Conservation (phyloP, 37 sponge, comb jelly and placozoan genomes). For the Halichondria panicea region DNA sequence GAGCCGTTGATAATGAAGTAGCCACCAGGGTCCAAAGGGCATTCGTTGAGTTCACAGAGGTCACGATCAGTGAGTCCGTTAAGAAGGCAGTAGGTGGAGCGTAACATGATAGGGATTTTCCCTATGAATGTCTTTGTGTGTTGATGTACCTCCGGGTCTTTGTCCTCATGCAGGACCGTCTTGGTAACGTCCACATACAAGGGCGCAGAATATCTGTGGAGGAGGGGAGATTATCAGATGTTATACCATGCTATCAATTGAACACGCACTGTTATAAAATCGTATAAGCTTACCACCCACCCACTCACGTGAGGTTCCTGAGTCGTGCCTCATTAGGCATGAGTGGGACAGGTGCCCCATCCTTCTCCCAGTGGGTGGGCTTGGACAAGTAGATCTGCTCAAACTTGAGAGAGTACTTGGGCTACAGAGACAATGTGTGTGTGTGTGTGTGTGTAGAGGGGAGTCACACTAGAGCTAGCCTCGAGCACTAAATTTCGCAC, state of each 20-base stretch:
- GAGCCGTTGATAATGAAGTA: constrained; percentile 99
- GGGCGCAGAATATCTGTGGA: constrained; percentile 85
- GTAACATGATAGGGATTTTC: constrained; percentile 99
- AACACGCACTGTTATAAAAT: too few relatives aligned
- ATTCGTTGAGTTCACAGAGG: constrained; percentile 98
- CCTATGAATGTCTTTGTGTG: constrained; percentile 95
- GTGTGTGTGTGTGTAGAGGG: too few relatives aligned
- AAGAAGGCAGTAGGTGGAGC: constrained; percentile 97
- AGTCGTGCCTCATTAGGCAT: constrained; percentile 99
- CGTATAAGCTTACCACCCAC: too few relatives aligned
- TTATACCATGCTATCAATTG: too few relatives aligned
- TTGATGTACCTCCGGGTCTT: constrained; percentile 60
- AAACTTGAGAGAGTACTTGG: constrained; percentile 96
- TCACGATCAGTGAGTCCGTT: constrained; percentile 93
- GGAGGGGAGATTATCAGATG: not conserved
- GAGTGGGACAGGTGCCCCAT: constrained; percentile 90
- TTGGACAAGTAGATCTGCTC: constrained; percentile 99
- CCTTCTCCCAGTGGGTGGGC: constrained; percentile 99
- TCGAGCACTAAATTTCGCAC: too few relatives aligned
- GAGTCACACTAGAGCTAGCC: not conserved
- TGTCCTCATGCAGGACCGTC: constrained; percentile 71
- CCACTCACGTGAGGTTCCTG: constrained; percentile 90
- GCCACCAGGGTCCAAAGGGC: constrained; percentile 99
- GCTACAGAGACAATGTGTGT: constrained; percentile 29
- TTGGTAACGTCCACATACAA: constrained; percentile 97